These are phyloP conservation scores for Craniophora ligustri DNA, from an alignment of 2,888 invertebrate species.

Conservation along the genomic window DNA sequence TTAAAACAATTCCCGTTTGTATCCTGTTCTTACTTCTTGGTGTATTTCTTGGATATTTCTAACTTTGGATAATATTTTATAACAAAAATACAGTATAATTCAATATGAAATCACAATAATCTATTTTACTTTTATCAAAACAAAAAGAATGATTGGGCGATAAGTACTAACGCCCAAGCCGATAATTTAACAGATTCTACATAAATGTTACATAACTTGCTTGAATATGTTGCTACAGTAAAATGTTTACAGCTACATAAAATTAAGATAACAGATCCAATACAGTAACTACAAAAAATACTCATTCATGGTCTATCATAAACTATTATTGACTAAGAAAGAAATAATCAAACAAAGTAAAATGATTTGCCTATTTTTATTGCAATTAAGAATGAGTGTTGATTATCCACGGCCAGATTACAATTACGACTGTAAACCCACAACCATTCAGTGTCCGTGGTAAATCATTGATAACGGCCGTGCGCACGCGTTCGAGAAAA, in stretches of 20 bases:
- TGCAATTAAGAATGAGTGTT: constrained; percentile 55
- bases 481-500: constrained; percentile 40
- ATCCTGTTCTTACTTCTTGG: not conserved
- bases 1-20: not conserved
- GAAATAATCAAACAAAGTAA: constrained; percentile 37
- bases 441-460: constrained; percentile 57
- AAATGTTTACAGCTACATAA: no score
- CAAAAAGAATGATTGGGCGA: no score
- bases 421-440: constrained; percentile 58
- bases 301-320: not conserved
- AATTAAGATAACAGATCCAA: no score
- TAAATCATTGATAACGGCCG: constrained; percentile 67
- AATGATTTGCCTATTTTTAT: constrained; percentile 33
- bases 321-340: constrained; percentile 18
- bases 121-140: no score
- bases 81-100: no score
- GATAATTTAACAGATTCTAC: no score
- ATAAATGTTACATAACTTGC: no score
- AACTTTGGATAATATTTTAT: no score
- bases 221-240: no score
- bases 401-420: constrained; percentile 65
- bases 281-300: not conserved
- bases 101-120: no score
- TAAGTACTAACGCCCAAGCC: no score
- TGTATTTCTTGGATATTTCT: not conserved